Percentiles rank a stretch among this genome's conserved stretches.
phyloP scores from a whole-genome alignment of 2,888 invertebrate genomes.

The Agrochola macilenta region DNA sequence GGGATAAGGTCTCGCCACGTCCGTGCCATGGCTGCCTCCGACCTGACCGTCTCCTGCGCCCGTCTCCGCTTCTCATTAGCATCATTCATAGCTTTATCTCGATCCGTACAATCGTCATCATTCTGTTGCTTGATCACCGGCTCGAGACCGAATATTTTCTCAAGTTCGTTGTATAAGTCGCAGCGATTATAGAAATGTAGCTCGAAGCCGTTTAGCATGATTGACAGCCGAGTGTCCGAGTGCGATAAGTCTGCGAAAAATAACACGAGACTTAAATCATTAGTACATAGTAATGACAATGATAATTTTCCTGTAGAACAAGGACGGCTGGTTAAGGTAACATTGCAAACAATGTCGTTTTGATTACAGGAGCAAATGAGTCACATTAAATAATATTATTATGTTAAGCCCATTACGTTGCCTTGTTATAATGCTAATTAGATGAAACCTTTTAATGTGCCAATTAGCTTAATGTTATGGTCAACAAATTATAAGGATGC shows the following conservation, averaged over 20 bases:
- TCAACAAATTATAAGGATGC: constrained; percentile 9
- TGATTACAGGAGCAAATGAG: constrained; percentile 19
- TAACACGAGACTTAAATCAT: constrained; percentile 30
- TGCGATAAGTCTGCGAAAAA: constrained; percentile 96
- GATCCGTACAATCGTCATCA: constrained; percentile 89
- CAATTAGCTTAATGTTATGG: constrained; percentile 31
- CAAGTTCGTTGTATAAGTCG: constrained; percentile 95
- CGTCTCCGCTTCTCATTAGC: constrained; percentile 91
- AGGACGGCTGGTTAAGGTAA: constrained; percentile 9
- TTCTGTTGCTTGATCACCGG: constrained; percentile 93
- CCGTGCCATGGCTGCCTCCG: constrained; percentile 96
- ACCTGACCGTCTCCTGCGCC: constrained; percentile 90
- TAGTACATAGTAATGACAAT: constrained; percentile 6
- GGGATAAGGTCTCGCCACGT: constrained; percentile 99
- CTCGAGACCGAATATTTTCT: constrained; percentile 96
- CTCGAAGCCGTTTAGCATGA: constrained; percentile 98
- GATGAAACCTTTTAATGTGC: constrained; percentile 49
- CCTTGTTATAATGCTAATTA: constrained; percentile 41
- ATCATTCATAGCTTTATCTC: constrained; percentile 91
- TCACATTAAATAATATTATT: constrained; percentile 34
- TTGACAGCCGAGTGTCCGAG: constrained; percentile 97
- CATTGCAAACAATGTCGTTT: constrained; percentile 38
- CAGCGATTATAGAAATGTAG: constrained; percentile 98
- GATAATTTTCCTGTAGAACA: constrained; percentile 54
- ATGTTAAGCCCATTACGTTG: constrained; percentile 51